These are phyloP conservation scores for Catalaphyllia jardinei DNA, from an alignment of 64 coral and sea anemone genomes.

Conservation along the genomic window DNA sequence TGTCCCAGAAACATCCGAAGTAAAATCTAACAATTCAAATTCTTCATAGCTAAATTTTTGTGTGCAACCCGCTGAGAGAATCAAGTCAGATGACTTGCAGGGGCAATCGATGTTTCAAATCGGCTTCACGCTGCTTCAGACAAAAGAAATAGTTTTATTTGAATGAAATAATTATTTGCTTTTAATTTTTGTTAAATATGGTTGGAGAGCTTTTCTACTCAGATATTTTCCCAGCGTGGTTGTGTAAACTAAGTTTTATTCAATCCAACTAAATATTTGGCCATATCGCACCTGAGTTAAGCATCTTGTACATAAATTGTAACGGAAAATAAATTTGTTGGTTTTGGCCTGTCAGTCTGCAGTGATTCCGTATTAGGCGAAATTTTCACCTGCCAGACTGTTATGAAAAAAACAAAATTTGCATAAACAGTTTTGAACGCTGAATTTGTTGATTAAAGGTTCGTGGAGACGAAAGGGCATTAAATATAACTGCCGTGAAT, in stretches of 20 bases:
- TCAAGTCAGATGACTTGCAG: too few species aligned
- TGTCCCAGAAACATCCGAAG: constrained; percentile 65
- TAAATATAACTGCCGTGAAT: too few species aligned
- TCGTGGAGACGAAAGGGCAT: not conserved
- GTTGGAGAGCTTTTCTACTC: too few species aligned
- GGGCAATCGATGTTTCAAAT: too few species aligned
- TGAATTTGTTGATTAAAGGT: not conserved
- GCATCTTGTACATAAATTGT: not conserved
- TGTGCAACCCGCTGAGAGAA: not conserved
- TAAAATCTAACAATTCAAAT: constrained; percentile 8
- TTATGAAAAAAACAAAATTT: not conserved
- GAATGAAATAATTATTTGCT: not conserved
- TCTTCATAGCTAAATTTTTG: not conserved
- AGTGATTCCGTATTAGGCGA: not conserved
- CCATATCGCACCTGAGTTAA: too few species aligned
- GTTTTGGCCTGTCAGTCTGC: not conserved
- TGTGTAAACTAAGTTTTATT: not conserved
- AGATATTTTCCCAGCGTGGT: not conserved
- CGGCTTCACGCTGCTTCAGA: not conserved
- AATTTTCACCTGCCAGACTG: not conserved
- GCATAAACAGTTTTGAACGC: not conserved
- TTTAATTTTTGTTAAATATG: not conserved
- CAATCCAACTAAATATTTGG: not conserved
- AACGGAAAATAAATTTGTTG: not conserved
- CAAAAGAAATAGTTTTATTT: not conserved